Base-by-base conservation (phyloP, 2,113 vertebrate genomes). In the Sakesphorus luctuosus region DNA sequence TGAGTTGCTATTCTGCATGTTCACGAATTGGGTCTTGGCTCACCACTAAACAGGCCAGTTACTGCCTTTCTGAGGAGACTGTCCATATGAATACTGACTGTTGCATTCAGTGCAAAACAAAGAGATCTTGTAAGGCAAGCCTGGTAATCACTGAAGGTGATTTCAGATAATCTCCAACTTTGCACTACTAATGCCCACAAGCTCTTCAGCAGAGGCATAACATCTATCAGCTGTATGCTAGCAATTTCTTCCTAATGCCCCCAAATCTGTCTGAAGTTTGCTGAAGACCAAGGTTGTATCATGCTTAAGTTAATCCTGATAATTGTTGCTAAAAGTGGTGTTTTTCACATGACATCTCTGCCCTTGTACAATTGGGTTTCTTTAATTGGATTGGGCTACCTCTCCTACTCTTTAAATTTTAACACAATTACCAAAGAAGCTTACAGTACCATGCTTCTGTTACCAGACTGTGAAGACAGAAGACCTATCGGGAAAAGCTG, bases 391-490 rank as follows among this genome's bases (percentile, higher is more conserved):
- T 56, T 92, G 43, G 25, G 29, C 56, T 80, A 10, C 90, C 18
- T 73, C 43, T 81, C 55, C 66, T 79, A 33, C 13, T 94, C 55
- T 62, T 85, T 49, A 79, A 92, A 55, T 75, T 66, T 68, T 56
- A 59, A 40, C 82, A 6, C 77, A 38, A 52, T 82, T 77, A 58
- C n/a, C 82, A 68, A 91, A 35, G 38, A 76, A 24, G n/a, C 68
- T 97, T 66, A 95, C 40, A 71, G 61, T 81, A 6, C 38, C 4
- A 4, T 80, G 44, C 47, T 96, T 96, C 69, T 95, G 16, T 66
- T 97, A 97, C 68, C 90, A 99, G 99, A 98, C 97, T 67, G 98
- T 99, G 75, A 98, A 96, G 93, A 97, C 96, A 47, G 97, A 98
- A 94, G 97, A 98, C 36, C 96, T 99, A 31, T 91, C 97, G 65